phyloP scores from a whole-genome alignment of 2,113 vertebrate species.

The Percopsis transmontana region DNA sequence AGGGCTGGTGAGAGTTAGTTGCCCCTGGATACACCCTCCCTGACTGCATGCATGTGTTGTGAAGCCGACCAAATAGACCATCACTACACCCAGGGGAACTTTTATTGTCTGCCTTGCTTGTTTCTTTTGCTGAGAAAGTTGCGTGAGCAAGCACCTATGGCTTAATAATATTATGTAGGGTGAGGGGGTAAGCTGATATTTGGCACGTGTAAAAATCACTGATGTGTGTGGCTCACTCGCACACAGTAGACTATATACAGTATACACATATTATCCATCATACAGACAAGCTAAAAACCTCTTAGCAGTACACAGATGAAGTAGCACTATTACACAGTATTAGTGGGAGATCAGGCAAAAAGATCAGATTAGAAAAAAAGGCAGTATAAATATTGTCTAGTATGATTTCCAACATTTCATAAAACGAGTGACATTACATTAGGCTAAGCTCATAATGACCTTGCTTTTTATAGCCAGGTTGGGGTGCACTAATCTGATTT shows the following conservation, averaged over 20 bases:
- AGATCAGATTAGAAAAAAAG: constrained; percentile 74
- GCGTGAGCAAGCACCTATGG: background rate
- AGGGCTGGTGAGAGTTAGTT: constrained; percentile 63
- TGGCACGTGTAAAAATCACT: background rate
- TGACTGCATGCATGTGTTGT: constrained; percentile 60
- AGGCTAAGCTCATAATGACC: constrained; percentile 80
- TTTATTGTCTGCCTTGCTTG: constrained; percentile 34
- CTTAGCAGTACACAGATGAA: constrained; percentile 33
- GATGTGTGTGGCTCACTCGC: background rate
- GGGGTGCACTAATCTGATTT: constrained; percentile 79
- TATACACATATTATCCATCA: background rate
- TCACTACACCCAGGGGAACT: constrained; percentile 40
- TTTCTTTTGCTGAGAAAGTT: constrained; percentile 5
- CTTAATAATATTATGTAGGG: background rate
- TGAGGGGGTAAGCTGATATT: background rate
- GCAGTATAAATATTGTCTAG: constrained; percentile 64
- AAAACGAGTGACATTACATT: constrained; percentile 72
- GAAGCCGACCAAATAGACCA: constrained; percentile 39
- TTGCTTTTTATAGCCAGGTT: constrained; percentile 80
- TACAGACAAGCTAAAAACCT: background rate
- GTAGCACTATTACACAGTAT: constrained; percentile 67
- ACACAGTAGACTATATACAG: constrained; percentile 1
- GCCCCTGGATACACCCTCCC: constrained; percentile 61
- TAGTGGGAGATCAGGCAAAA: constrained; percentile 61
- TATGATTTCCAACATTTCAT: constrained; percentile 67